A percentile compares a stretch with the other conserved stretches of the same genome.
These are phyloP conservation scores for Hemicentrotus pulcherrimus DNA, from an alignment of 35 echinoderm and acorn worm species.

Conservation along the genomic window DNA sequence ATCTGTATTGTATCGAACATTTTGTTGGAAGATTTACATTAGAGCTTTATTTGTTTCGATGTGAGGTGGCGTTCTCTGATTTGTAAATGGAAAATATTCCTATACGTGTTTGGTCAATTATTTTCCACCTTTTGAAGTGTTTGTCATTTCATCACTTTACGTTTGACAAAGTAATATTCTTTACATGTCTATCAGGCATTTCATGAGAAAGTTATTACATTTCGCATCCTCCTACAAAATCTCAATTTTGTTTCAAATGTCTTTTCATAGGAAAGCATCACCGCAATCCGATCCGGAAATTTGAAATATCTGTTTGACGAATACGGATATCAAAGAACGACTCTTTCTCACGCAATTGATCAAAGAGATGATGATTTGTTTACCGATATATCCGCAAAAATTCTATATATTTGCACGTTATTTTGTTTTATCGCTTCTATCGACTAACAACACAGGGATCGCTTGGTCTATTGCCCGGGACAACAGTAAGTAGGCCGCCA, in stretches of 20 bases:
- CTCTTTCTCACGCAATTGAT: conserved; percentile 2
- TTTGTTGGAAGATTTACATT: conserved; percentile 33
- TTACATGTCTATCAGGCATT: neutral
- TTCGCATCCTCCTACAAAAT: neutral
- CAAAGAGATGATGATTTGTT: conserved; percentile 14
- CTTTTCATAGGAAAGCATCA: neutral
- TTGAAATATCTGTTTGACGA: neutral
- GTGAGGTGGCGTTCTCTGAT: conserved; percentile 39
- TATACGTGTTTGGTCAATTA: neutral
- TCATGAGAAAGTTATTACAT: conserved; percentile 1
- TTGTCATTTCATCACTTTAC: neutral
- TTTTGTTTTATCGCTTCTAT: conserved; percentile 46
- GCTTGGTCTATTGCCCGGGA: conserved; percentile 15
- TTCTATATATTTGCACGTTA: conserved; percentile 43
- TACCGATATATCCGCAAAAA: conserved; percentile 45
- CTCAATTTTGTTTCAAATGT: neutral
- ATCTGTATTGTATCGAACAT: conserved; percentile 25
- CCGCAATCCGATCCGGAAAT: neutral
- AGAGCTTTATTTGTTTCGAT: conserved; percentile 26
- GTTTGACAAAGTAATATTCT: neutral
- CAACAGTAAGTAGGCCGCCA: conserved; percentile 36
- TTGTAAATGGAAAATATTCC: neutral
- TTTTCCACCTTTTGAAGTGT: neutral
- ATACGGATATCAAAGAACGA: conserved; percentile 18
- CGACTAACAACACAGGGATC: conserved; percentile 47